Percentiles rank a stretch among this genome's conserved stretches.
Conservation (phyloP, 2,797 vertebrate species). For the Phoebastria nigripes region DNA sequence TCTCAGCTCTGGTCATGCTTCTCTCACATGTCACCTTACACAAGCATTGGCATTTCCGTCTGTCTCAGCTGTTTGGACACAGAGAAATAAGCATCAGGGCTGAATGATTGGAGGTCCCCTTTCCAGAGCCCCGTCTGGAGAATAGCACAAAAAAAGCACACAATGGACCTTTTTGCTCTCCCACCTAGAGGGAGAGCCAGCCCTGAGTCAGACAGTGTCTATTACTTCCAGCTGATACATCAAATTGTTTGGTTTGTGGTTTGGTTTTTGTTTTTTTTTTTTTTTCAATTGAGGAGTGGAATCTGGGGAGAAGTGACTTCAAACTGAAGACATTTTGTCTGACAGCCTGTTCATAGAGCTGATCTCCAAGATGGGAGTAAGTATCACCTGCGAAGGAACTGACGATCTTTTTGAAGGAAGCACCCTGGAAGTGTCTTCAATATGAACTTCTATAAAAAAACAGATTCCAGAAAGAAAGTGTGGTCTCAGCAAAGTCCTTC, state of each 20-base stretch:
- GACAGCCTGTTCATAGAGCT: neutral
- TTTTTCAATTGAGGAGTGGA: neutral
- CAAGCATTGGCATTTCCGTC: rapidly evolving
- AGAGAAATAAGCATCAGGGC: neutral
- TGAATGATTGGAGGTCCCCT: neutral
- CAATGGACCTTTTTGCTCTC: neutral
- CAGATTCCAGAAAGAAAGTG: neutral
- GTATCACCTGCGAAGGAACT: neutral
- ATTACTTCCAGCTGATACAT: neutral
- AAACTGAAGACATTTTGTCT: neutral
- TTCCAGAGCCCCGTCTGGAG: neutral
- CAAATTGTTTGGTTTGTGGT: neutral
- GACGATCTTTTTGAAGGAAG: neutral
- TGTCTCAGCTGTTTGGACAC: neutral
- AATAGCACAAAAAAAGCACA: neutral
- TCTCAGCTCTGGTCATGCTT: neutral
- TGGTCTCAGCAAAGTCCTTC: neutral
- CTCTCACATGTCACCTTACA: neutral
- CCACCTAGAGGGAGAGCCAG: neutral
- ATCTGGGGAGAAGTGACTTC: neutral
- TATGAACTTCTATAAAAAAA: neutral
- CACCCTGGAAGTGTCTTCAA: neutral
- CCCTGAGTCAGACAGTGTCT: neutral
- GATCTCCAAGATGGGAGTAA: neutral
- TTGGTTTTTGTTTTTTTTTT: neutral